Evolutionary conservation across 2,113 vertebrate genomes (phyloP), one percentile per base, ranked within the genome.

Genomic region (Silurus meridionalis): DNA sequence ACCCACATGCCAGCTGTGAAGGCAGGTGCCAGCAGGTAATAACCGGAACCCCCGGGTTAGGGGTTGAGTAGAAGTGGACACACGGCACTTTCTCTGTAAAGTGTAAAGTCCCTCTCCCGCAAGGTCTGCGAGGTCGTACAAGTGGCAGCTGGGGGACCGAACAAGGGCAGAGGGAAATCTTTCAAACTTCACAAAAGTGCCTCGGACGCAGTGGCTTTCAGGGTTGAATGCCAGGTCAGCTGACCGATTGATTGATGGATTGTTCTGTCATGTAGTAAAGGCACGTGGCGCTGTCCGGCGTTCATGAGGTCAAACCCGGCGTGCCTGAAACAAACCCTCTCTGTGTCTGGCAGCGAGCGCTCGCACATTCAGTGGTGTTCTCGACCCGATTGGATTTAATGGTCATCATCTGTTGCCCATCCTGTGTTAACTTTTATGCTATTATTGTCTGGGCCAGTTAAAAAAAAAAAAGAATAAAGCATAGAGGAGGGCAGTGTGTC

Each of bases 21-120:
- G 58, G 85, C 85, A 83, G 85, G 85, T 82, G 85, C 5, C 2
- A 83, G 85, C 80, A 87, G 85, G 85, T 87, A 57, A 83, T 77
- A 87, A 23, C 53, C 8, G 78, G n/a, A 57, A 58, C 53, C 66
- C 66, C 25, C 48, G 46, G 64, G 85, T 86, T 19, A 72, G 46
- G 57, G 77, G 64, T 72, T 25, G 58, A 55, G 52, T 48, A 25
- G 60, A 28, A 80, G 66, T 81, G 78, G 85, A 77, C 69, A 55
- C 25, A 50, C 21, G 52, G 23, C 77, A 85, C 53, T 57, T 66
- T 83, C 79, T 80, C 74, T 80, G 84, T 69, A 64, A 17, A 23
- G 48, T n/a, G 52, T 25, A 28, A 69, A 69, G n/a, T 60, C 74
- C 25, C 71, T 79, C 25, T 50, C 28, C 28, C 60, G 67, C 19